Base-by-base conservation (phyloP, 1,140 invertebrate genomes). In the Tetraneura akinire region DNA sequence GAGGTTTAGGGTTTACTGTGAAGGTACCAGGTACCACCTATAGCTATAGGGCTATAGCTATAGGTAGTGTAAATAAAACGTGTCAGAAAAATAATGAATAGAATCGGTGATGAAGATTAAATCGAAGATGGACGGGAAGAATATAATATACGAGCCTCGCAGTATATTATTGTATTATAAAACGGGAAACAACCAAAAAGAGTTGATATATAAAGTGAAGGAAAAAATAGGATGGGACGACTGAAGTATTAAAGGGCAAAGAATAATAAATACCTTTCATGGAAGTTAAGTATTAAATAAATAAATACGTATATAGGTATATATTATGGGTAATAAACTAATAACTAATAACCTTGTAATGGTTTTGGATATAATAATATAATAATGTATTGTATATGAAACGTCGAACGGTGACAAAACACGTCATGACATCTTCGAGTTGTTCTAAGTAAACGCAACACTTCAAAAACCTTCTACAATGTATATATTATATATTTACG, bases 371-470 rank as follows among this genome's bases (percentile, higher is more conserved):
- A 68, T 45, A 66, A 18, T 14, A 10, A 66, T n/a, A n/a, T 42
- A 16, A 32, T 64, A 29, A n/a, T n/a, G n/a, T n/a, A n/a, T n/a
- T n/a, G n/a, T n/a, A n/a, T n/a, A n/a, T n/a, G n/a, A n/a, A n/a
- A n/a, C n/a, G n/a, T n/a, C n/a, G n/a, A n/a, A n/a, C 29, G 32
- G 32, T 37, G 32, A 37, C 8, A 37, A 8, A 37, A 37, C 29
- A n/a, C n/a, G n/a, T n/a, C n/a, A 9, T 18, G 62, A 64, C 62
- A 64, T n/a, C 62, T 64, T 32, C 4, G n/a, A 68, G 37, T 68
- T 45, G 11, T 68, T 70, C 45, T 45, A 16, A 49, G 45, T 71
- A 71, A 71, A 71, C 68, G 4, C 11, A 45, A 23, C 68, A 71
- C 68, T 71, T 49, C 42, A 70, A 70, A 70, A 26, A 29, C 51